Evolutionary conservation across 2,797 vertebrate species (phyloP).

Genomic region (Thamnophis elegans): DNA sequence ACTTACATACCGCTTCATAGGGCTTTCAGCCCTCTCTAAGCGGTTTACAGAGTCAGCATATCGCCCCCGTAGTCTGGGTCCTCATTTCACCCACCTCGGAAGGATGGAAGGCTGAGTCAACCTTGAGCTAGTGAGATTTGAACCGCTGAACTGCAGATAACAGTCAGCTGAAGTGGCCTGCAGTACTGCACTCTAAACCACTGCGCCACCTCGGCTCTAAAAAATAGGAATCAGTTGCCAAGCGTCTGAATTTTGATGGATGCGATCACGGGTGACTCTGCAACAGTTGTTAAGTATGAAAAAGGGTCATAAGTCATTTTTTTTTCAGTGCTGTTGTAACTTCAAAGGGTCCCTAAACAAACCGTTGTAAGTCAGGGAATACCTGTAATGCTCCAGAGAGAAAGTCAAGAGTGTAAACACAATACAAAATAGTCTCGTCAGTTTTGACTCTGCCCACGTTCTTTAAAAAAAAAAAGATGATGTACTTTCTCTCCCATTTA

Average conservation of each 20-base stretch:
- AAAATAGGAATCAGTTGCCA: background rate
- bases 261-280: background rate
- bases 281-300: background rate
- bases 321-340: background rate
- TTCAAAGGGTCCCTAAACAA: background rate
- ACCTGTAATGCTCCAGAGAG: background rate
- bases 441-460: background rate
- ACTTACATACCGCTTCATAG: too few relatives aligned
- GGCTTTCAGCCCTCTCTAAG: too few relatives aligned
- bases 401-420: background rate
- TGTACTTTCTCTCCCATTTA: background rate
- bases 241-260: background rate
- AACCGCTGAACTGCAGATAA: too few relatives aligned
- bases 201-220: too few relatives aligned
- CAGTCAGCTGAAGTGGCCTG: too few relatives aligned
- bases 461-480: background rate
- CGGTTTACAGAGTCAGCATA: too few relatives aligned
- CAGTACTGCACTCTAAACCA: too few relatives aligned
- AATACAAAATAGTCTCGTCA: background rate
- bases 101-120: too few relatives aligned
- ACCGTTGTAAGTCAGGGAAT: background rate
- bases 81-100: too few relatives aligned
- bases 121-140: too few relatives aligned
- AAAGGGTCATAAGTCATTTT: background rate
- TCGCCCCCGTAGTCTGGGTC: too few relatives aligned